A percentile compares a stretch with the other conserved stretches of the same genome.
Evolutionary conservation across 2,113 vertebrate genomes (phyloP).

Genomic region (Hypomesus transpacificus): DNA sequence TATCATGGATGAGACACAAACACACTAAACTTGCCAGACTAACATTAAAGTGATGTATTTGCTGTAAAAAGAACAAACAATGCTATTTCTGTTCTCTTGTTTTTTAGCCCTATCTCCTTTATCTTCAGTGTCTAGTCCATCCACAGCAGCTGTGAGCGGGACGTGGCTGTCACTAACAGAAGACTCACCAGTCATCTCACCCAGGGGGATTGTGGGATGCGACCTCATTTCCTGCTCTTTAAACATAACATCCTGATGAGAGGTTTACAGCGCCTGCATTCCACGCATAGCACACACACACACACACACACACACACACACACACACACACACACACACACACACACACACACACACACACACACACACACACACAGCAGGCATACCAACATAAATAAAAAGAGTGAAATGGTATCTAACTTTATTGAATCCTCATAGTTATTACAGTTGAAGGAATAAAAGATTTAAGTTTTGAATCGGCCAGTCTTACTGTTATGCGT

Average conservation of each 20-base stretch:
- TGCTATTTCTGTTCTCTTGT: slow-evolving; percentile 44
- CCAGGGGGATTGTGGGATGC: slow-evolving; percentile 6
- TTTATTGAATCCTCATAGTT: slow-evolving; percentile 57
- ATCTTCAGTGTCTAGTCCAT: slow-evolving; percentile 22
- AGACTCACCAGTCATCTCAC: neutral
- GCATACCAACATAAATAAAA: neutral
- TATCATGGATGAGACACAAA: slow-evolving; percentile 15
- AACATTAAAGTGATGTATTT: slow-evolving; percentile 32
- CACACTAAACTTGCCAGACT: too few species aligned
- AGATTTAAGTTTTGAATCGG: neutral
- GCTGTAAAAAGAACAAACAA: slow-evolving; percentile 16
- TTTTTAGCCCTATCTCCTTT: neutral
- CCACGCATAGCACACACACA: slow-evolving; percentile 17
- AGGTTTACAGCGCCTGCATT: slow-evolving; percentile 26
- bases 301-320: slow-evolving; percentile 1
- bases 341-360: neutral
- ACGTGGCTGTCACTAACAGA: neutral
- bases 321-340: neutral
- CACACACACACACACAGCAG: neutral
- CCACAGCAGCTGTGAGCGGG: too few species aligned
- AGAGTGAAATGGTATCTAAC: slow-evolving; percentile 30
- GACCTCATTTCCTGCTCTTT: slow-evolving; percentile 22
- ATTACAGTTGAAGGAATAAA: slow-evolving; percentile 52
- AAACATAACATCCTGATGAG: slow-evolving; percentile 29
- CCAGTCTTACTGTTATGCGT: slow-evolving; percentile 17